Conservation (phyloP, 2,797 vertebrate genomes). For the Aulostomus chinensis region DNA sequence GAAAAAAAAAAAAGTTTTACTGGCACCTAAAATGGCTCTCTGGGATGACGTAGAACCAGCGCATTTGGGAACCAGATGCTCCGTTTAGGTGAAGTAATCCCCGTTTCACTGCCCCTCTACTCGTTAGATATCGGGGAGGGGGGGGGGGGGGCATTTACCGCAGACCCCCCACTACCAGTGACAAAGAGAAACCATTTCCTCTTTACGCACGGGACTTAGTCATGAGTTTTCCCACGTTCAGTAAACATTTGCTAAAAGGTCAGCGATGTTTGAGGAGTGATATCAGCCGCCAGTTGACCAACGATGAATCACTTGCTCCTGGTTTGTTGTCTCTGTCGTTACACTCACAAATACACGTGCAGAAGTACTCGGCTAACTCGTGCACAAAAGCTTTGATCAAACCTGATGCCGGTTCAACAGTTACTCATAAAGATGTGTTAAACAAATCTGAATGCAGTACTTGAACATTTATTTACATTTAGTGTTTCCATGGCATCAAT, state of each 20-base stretch:
- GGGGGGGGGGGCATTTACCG: no score
- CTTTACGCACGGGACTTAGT: constrained; percentile 7
- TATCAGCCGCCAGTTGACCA: constrained; percentile 4
- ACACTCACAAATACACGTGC: no score
- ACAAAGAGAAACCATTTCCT: constrained; percentile 15
- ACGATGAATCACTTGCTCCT: no score
- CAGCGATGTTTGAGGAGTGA: constrained; percentile 1
- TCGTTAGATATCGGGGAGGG: constrained; percentile 14
- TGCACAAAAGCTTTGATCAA: no score
- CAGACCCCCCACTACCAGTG: no score
- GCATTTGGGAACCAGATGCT: constrained; percentile 46
- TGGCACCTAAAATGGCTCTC: constrained; percentile 29
- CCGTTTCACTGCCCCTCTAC: not conserved
- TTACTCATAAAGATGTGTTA: no score
- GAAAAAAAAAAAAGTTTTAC: constrained; percentile 37
- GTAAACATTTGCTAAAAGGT: constrained; percentile 14
- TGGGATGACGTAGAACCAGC: constrained; percentile 14
- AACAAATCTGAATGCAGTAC: no score
- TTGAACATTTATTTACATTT: no score
- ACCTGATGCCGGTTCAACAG: no score
- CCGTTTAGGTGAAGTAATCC: constrained; percentile 8
- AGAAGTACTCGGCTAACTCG: no score
- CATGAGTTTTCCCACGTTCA: constrained; percentile 27
- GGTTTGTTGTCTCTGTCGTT: no score
- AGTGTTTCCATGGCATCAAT: not conserved